phyloP scores from a whole-genome alignment of 2,113 vertebrate species.

The Sakesphorus luctuosus region DNA sequence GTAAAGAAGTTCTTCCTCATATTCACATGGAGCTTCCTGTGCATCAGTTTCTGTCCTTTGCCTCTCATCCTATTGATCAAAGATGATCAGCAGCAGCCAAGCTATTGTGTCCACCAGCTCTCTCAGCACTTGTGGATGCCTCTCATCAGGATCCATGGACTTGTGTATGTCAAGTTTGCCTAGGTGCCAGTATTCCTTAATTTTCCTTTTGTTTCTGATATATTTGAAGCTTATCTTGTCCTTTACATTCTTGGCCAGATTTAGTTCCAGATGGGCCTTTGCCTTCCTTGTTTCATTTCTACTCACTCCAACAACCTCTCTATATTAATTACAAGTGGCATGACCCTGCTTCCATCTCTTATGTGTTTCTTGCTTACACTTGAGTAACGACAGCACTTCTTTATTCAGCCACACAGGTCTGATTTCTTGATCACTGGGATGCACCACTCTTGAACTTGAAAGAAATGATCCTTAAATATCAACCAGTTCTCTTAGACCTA shows the following conservation, averaged over 20 bases:
- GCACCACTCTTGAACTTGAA: background rate
- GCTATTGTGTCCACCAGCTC: background rate
- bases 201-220: background rate
- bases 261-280: background rate
- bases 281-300: background rate
- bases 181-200: background rate
- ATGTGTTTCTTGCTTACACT: background rate
- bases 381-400: background rate
- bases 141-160: background rate
- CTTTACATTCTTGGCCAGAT: background rate
- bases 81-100: background rate
- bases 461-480: background rate
- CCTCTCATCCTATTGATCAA: background rate
- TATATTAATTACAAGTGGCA: background rate
- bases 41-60: background rate
- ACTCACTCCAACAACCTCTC: background rate
- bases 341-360: background rate
- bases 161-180: background rate
- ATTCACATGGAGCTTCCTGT: background rate
- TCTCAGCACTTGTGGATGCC: background rate
- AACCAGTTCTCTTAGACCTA: background rate
- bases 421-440: background rate
- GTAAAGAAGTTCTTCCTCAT: background rate
- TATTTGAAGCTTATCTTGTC: background rate
- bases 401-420: background rate